Conservation (phyloP, 2,888 invertebrate species). For the Heliconius aoede region DNA sequence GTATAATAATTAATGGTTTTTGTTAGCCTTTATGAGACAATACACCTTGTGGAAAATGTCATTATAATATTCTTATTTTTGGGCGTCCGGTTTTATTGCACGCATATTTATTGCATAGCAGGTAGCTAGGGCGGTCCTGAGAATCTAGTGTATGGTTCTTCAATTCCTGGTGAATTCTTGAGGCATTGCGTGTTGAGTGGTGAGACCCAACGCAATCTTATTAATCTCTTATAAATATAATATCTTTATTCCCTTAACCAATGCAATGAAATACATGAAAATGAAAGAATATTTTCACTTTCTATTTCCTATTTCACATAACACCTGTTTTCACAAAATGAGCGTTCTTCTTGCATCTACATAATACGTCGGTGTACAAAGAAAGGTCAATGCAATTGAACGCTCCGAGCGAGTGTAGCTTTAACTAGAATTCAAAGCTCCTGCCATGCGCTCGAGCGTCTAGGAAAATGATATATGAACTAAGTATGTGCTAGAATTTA, state of each 20-base stretch:
- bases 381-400: constrained; percentile 12
- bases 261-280: background rate
- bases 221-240: too few species aligned
- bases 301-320: background rate
- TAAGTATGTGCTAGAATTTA: background rate
- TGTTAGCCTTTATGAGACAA: background rate
- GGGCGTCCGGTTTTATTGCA: too few species aligned
- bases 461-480: constrained; percentile 1
- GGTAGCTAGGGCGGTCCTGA: too few species aligned
- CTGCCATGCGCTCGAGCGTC: background rate
- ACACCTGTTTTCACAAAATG: background rate
- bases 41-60: background rate
- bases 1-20: background rate
- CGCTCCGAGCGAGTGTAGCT: constrained; percentile 1
- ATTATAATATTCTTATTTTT: background rate
- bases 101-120: too few species aligned
- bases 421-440: constrained; percentile 11
- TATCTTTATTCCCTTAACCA: too few species aligned
- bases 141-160: too few species aligned
- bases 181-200: too few species aligned
- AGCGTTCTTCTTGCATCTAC: background rate
- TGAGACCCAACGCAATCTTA: too few species aligned
- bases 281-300: background rate
- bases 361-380: background rate
- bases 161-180: too few species aligned